Conservation (phyloP, 2,797 vertebrate species). For the Tiaroga cobitis region DNA sequence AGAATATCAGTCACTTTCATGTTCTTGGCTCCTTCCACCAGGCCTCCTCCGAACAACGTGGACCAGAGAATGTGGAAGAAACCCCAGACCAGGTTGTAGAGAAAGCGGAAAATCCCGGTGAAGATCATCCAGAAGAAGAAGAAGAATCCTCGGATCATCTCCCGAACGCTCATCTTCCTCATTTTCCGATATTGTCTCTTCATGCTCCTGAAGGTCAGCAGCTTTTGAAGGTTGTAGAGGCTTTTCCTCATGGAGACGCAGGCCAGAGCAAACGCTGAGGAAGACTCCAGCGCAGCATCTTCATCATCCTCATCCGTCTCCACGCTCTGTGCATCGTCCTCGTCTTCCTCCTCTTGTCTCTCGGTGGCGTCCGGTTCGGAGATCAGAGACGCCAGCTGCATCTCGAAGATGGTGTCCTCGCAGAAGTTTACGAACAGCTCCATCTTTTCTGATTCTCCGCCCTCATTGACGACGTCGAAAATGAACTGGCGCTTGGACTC, state of each 20-base stretch:
- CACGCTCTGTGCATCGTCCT: slow-evolving; percentile 75
- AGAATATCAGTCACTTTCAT: slow-evolving; percentile 98
- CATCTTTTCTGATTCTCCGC: slow-evolving; percentile 99
- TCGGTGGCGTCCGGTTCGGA: slow-evolving; percentile 91
- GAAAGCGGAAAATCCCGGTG: slow-evolving; percentile 84
- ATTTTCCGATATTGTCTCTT: slow-evolving; percentile 87
- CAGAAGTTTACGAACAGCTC: slow-evolving; percentile 99
- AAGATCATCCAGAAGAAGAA: slow-evolving; percentile 93
- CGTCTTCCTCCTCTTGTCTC: slow-evolving; percentile 84
- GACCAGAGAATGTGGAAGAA: slow-evolving; percentile 95
- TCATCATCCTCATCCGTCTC: slow-evolving; percentile 82
- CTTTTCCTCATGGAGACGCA: slow-evolving; percentile 87
- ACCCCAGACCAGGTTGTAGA: slow-evolving; percentile 88
- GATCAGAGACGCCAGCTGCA: slow-evolving; percentile 97
- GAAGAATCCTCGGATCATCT: slow-evolving; percentile 89
- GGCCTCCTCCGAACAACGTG: slow-evolving; percentile 94
- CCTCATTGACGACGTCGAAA: slow-evolving; percentile 98
- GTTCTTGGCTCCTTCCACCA: slow-evolving; percentile 97
- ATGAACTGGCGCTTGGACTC: slow-evolving; percentile 99
- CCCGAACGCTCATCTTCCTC: slow-evolving; percentile 89
- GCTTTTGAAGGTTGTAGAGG: slow-evolving; percentile 81
- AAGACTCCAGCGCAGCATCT: slow-evolving; percentile 82
- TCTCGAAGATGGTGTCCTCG: slow-evolving; percentile 99
- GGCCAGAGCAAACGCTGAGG: slow-evolving; percentile 89
- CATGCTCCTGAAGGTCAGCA: slow-evolving; percentile 87